Evolutionary conservation across 2,888 invertebrate species (phyloP).

Genomic region (Drosophila ezoana): DNA sequence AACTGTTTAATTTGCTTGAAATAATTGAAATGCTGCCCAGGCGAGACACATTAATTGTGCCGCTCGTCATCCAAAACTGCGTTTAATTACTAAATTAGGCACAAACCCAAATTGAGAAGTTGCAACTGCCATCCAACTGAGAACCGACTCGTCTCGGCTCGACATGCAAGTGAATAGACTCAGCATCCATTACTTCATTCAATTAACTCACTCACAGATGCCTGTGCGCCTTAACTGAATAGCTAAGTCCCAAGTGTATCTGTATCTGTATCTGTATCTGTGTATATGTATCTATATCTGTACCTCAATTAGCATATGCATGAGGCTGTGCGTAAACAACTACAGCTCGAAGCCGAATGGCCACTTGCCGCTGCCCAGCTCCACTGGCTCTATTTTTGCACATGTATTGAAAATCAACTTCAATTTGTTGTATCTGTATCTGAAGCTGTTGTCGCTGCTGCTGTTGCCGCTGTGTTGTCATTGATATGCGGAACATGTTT

Average conservation of each 20-base stretch:
- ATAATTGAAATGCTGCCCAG: conserved; percentile 75
- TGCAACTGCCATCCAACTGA: conserved; percentile 2
- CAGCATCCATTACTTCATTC: conserved; percentile 44
- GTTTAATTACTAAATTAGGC: conserved; percentile 79
- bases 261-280: conserved; percentile 6
- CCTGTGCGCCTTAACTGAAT: conserved; percentile 15
- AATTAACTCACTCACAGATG: conserved; percentile 31
- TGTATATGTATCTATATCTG: conserved; percentile 15
- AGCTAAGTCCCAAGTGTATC: conserved; percentile 24
- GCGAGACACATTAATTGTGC: conserved; percentile 52
- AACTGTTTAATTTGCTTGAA: conserved; percentile 79
- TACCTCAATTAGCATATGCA: conserved; percentile 24
- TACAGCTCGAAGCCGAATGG: conserved; percentile 52
- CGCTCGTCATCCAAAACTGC: conserved; percentile 32
- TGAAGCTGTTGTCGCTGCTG: conserved; percentile 9
- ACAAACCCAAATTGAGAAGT: conserved; percentile 10
- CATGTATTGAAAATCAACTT: conserved; percentile 55
- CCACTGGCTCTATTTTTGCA: conserved; percentile 38
- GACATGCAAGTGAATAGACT: conserved; percentile 5
- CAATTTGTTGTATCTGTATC: conserved; percentile 39
- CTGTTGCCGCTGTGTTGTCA: conserved; percentile 44
- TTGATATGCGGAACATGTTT: conserved; percentile 81
- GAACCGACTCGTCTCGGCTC: conserved; percentile 2
- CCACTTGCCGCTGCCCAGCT: conserved; percentile 6
- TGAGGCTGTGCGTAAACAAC: conserved; percentile 42